Evolutionary conservation across 2,113 vertebrate species (phyloP).

Genomic region (Phaetusa simplex): DNA sequence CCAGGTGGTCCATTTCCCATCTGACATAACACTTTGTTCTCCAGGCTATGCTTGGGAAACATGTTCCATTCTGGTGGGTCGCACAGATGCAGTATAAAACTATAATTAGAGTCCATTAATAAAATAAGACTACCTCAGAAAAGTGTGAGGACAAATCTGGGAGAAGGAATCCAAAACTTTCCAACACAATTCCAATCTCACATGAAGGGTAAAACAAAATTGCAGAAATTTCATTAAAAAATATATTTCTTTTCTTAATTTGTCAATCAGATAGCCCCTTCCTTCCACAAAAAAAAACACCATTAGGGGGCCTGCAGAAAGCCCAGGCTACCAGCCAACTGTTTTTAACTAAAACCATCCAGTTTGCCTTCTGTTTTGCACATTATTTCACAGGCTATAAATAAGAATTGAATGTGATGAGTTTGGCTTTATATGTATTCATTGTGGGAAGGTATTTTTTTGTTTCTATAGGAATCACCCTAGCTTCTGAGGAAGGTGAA

Average conservation of each 20-base stretch:
- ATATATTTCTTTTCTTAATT: background rate
- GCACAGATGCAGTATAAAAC: background rate
- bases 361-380: background rate
- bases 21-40: background rate
- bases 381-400: slow-evolving; percentile 4
- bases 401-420: background rate
- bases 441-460: background rate
- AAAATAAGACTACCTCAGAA: background rate
- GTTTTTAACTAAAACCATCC: background rate
- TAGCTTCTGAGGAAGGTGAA: background rate
- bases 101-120: background rate
- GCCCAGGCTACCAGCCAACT: background rate
- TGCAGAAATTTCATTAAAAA: background rate
- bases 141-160: background rate
- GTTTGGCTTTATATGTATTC: background rate
- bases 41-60: background rate
- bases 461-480: background rate
- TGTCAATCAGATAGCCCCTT: background rate
- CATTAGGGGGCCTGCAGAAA: background rate
- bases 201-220: background rate
- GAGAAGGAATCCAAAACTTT: background rate
- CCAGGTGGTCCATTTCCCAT: background rate
- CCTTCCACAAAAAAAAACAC: background rate
- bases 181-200: background rate
- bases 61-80: background rate